Evolutionary conservation across 2,113 vertebrate genomes (phyloP), one percentile per base, ranked within the genome.

Genomic region (Agapornis roseicollis): DNA sequence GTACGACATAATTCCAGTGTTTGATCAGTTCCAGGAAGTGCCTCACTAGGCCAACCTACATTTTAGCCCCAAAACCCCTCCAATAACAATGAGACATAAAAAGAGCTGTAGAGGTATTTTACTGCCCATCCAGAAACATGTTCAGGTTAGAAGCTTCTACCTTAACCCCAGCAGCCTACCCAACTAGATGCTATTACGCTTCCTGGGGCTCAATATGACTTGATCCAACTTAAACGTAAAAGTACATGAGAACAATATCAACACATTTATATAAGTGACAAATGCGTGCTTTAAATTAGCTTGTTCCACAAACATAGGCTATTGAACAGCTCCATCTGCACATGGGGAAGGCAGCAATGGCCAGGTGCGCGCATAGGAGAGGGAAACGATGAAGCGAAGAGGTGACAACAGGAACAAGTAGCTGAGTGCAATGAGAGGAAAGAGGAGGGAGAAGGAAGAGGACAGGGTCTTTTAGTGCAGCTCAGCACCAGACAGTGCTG

Each of bases 231-330:
- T 88, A 84, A 53, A 92, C 5, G 1, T 28, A 66, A 53, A 85
- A 92, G 55, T 71, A 78, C 19, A 13, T 46, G 70, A 74, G 55
- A 78, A 89, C 46, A 74, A 78, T 49, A 78, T 74, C 87, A 93
- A 91, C 55, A 60, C 61, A 53, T 88, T 91, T 93, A 84, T 74
- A 14, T 68, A 50, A 88, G 80, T 81, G 27, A 61, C 19, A 91
- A 94, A 80, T 10, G 11, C 31, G 61, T 58, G 29, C 2, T 90
- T 96, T 80, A 85, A 85, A 80, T 89, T 58, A 66, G 66, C 77
- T 94, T 1, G 0, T 88, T 91, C 83, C 71, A 80, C 82, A 93
- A 88, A 94, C 37, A 50, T 0, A 76, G 76, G 71, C 46, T 83
- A 80, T 35, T 90, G 53, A 90, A 79, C 76, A 80, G 68, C 44